Percentiles rank a stretch among this genome's conserved stretches.
Conservation (phyloP, 2,113 vertebrate species). For the Pitta sordida region DNA sequence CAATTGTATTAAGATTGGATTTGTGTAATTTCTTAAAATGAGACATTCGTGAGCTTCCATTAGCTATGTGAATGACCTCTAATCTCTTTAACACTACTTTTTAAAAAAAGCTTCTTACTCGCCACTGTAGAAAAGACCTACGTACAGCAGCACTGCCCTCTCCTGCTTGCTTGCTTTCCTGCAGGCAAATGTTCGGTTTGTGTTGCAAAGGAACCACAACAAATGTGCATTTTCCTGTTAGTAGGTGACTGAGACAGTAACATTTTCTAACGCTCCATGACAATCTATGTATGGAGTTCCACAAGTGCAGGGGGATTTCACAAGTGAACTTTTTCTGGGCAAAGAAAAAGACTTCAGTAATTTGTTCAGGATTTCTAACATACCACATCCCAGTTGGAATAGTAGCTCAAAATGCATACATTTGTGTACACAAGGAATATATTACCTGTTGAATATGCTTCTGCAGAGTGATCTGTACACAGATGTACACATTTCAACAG, state of each 20-base stretch:
- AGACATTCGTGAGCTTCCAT: background rate
- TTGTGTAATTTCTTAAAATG: background rate
- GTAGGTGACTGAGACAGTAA: background rate
- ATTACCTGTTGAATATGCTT: background rate
- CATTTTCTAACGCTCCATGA: background rate
- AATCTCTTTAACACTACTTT: background rate
- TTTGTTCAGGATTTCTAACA: background rate
- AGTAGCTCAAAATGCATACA: background rate
- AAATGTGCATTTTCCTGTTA: background rate
- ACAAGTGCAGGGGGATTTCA: background rate
- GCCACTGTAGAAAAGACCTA: background rate
- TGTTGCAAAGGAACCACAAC: background rate
- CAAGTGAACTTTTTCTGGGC: background rate
- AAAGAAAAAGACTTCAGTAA: background rate
- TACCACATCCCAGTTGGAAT: background rate
- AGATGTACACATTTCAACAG: background rate
- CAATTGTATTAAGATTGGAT: background rate
- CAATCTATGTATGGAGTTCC: background rate
- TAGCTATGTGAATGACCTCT: background rate
- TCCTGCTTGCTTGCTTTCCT: background rate
- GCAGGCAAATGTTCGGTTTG: background rate
- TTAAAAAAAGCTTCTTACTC: background rate
- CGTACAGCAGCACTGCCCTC: conserved; percentile 40
- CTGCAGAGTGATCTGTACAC: background rate
- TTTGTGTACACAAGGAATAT: background rate